Evolutionary conservation across 2,888 invertebrate genomes (phyloP).

Genomic region (Ochropacha duplaris): DNA sequence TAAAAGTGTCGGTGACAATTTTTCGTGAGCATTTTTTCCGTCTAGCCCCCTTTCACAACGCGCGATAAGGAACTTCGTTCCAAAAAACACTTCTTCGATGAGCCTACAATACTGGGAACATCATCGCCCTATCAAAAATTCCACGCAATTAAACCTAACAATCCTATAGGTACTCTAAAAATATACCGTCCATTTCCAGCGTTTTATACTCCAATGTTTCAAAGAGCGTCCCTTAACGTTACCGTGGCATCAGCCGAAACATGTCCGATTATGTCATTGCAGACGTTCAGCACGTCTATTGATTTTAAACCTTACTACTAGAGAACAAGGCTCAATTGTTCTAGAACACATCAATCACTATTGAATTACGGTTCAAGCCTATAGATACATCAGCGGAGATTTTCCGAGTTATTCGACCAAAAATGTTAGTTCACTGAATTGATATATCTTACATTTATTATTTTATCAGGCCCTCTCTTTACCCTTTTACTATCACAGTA

Average conservation of each 20-base stretch:
- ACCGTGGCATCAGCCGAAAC: constrained; percentile 17
- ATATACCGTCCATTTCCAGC: constrained; percentile 10
- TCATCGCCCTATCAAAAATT: too few species aligned
- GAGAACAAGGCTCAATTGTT: neutral
- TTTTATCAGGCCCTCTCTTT: too few species aligned
- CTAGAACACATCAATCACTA: neutral
- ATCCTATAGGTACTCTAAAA: neutral
- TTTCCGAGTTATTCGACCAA: neutral
- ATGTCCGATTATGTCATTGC: neutral
- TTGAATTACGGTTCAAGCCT: neutral
- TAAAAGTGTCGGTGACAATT: too few species aligned
- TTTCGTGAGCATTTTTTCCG: too few species aligned
- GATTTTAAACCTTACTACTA: neutral
- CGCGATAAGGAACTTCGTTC: too few species aligned
- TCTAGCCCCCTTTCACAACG: too few species aligned
- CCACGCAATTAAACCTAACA: neutral
- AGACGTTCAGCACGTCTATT: neutral
- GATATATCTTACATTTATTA: too few species aligned
- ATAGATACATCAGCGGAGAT: neutral
- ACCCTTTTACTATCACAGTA: too few species aligned
- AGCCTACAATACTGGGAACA: too few species aligned
- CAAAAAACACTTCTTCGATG: too few species aligned
- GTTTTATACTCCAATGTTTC: constrained; percentile 1
- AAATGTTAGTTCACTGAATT: neutral
- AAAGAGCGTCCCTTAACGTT: constrained; percentile 23